Base-by-base conservation (phyloP, 2,888 invertebrate genomes). In the Leptinotarsa juncta region DNA sequence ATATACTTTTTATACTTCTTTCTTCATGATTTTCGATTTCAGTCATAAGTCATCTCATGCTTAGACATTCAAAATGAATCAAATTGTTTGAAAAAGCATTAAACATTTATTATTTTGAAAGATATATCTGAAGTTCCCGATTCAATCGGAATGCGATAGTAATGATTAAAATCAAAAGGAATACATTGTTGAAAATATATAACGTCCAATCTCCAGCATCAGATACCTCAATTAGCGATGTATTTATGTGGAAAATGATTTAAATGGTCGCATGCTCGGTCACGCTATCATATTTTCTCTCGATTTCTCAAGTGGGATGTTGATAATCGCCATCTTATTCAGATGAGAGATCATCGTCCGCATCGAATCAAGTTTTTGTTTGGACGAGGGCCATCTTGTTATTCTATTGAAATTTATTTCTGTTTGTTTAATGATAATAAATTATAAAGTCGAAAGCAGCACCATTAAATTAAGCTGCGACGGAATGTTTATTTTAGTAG, bases 271-370 rank as follows among this genome's bases (percentile, higher is more conserved):
- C 71, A 79, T 79, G 78, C 77, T 57, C 67, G 73, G 78, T 78
- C 79, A 79, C 78, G 78, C 74, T 72, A 71, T 62, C 71, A 73
- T 78, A 78, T 77, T 77, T 78, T 77, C 74, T 76, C 76, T 72
- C 20, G 76, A 75, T 75, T 75, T 75, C 55, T 80, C 79, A 76
- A 80, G 78, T 77, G 76, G 75, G 72, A 70, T 65, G 78, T 53
- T 72, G 67, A 77, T 75, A 78, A 78, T 78, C 77, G 75, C 72
- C 75, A 72, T 74, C 75, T 73, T 75, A 75, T 75, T 71, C 65
- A 71, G 65, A 66, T 71, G 69, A 69, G 20, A 69, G 16, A 42
- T 62, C 62, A n/a, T 62, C 32, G 49, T 53, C 55, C 51, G 57
- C 42, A 23, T 68, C 20, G 68, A 68, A 55, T 68, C 68, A 32